phyloP scores from a whole-genome alignment of 2,113 vertebrate genomes.

The Phrynosoma blainvillii region DNA sequence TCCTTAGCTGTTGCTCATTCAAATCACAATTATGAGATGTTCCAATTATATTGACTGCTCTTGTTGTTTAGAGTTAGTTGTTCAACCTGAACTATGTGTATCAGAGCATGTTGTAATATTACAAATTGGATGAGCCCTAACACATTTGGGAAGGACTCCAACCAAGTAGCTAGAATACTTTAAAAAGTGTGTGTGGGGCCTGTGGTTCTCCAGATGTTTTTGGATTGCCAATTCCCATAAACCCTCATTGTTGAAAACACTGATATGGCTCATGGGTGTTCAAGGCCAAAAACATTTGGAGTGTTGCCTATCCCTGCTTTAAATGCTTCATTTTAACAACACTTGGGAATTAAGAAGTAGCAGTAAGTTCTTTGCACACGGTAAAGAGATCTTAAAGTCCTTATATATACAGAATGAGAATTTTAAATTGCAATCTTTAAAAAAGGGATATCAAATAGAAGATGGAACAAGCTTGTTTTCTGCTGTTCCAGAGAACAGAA shows the following conservation, averaged over 20 bases:
- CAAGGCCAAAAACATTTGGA: not conserved
- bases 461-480: too few relatives aligned
- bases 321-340: not conserved
- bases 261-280: not conserved
- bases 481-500: too few relatives aligned
- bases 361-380: not conserved
- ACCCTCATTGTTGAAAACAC: not conserved
- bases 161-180: not conserved
- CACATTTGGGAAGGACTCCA: not conserved
- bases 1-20: not conserved
- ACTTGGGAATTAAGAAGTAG: not conserved
- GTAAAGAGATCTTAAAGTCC: not conserved
- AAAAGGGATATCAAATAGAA: too few relatives aligned
- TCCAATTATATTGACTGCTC: not conserved
- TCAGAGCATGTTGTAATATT: too few relatives aligned
- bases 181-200: not conserved
- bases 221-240: not conserved
- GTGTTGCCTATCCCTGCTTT: not conserved
- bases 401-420: not conserved
- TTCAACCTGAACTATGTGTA: too few relatives aligned
- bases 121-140: not conserved
- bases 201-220: not conserved
- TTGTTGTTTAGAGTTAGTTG: not conserved
- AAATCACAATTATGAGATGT: not conserved
- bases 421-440: not conserved